Evolutionary conservation across 2,113 vertebrate genomes (phyloP), one percentile per base, ranked within the genome.

Genomic region (Fulmarus glacialis): DNA sequence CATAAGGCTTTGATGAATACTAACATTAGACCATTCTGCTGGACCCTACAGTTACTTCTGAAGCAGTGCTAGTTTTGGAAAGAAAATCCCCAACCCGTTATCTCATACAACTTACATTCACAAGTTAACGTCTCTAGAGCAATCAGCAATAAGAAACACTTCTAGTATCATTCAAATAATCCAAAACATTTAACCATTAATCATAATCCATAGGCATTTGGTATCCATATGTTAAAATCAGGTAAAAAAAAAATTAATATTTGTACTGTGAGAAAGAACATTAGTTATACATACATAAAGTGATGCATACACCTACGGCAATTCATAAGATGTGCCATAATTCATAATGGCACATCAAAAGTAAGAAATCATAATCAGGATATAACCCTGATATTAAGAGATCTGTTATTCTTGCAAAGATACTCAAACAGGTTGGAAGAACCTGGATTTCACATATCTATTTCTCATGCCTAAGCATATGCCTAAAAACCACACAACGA

Each of bases 21-120:
- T 52, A 60, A 62, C n/a, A 50, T 63, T 15, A 70, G 32, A 59
- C 8, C 21, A 63, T 63, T 68, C 48, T 52, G 21, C 10, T 60
- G 52, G 48, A 30, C 11, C 13, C 21, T 50, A 40, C 0, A 0
- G 38, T 12, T 82, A 29, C 11, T 16, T 53, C 22, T 52, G 22
- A 45, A 38, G 32, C 52, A 74, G 32, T 23, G 45, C 14, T 74
- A 22, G 15, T 43, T 53, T 40, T 21, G 40, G 38, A 88, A 88
- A 82, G 23, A 71, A 82, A 77, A 45, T 63, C 36, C 15, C 15
- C 50, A 64, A 34, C 11, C 23, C 0, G 1, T 63, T 58, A 30
- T 22, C 24, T 70, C 40, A 26, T 42, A 70, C 23, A 88, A 59
- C 8, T 52, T 27, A 21, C 9, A 58, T 26, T 56, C 23, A 71